Evolutionary conservation across 2,113 vertebrate species (phyloP), one percentile per base, ranked within the genome.

Genomic region (Upupa epops): DNA sequence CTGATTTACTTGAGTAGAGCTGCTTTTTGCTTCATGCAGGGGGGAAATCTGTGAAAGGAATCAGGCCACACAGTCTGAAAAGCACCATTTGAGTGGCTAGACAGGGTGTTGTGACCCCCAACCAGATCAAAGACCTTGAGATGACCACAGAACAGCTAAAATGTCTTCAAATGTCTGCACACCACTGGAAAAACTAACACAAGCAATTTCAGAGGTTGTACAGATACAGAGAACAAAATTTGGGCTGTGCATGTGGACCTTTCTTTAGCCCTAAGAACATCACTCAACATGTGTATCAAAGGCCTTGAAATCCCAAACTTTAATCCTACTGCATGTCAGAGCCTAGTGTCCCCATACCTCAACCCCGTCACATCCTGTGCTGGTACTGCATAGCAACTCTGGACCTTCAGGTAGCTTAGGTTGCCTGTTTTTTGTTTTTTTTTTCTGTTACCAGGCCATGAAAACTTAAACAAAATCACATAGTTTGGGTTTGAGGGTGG

Each of bases 101-200:
- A 56, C 79, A 61, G 42, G 54, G 60, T 0, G 3, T 64, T 81
- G 48, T 45, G 63, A 16, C 11, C 82, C 29, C 6, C 26, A 52
- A 55, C 24, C 11, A 76, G 77, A 80, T 93, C 61, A 93, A 94
- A 92, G 79, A 48, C 65, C 37, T 76, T 91, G 63, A 28, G 75
- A 11, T 48, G 61, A 88, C 90, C 83, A 90, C 40, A 80, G 71
- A 65, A 46, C 28, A 77, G 60, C 59, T 82, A 92, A 93, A 93
- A 60, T 32, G 2, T 10, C 60, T 95, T 91, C 54, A 89, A 45
- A 65, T 84, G 88, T 65, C 84, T 85, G 84, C n/a, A 81, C 74
- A 66, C 28, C 34, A 29, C 72, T 85, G 90, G 83, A 89, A 92
- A 79, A 89, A 54, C 17, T 66, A 90, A 79, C 60, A 80, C 18